A percentile compares a stretch with the other conserved stretches of the same genome.
Conservation (phyloP, 1,140 invertebrate genomes). For the Drosophila pandora region DNA sequence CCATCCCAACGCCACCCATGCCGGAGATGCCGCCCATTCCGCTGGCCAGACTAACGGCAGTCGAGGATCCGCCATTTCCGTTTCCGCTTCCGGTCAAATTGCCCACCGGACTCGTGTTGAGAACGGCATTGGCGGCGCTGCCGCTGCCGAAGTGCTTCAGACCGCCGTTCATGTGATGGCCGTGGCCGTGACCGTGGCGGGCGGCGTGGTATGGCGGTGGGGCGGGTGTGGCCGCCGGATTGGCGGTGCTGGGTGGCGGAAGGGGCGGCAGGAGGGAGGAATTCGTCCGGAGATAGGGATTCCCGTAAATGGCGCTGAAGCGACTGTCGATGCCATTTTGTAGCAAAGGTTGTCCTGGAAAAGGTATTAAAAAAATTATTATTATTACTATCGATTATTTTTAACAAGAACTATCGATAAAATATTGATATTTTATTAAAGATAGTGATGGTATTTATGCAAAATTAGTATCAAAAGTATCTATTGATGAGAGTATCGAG, state of each 20-base stretch:
- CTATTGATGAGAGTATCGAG: not conserved
- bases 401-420: not conserved
- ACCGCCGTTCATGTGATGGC: slow-evolving; percentile 61
- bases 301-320: slow-evolving; percentile 94
- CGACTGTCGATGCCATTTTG: slow-evolving; percentile 90
- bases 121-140: slow-evolving; percentile 9
- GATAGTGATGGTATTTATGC: too few relatives aligned
- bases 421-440: not conserved
- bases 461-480: not conserved
- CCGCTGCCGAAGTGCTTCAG: slow-evolving; percentile 56
- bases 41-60: not conserved
- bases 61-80: slow-evolving; percentile 1
- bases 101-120: slow-evolving; percentile 34
- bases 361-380: not conserved
- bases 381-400: too few relatives aligned
- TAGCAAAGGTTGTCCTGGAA: slow-evolving; percentile 84
- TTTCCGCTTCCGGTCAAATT: slow-evolving; percentile 10
- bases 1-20: slow-evolving; percentile 5
- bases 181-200: slow-evolving; percentile 66
- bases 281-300: slow-evolving; percentile 90
- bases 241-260: slow-evolving; percentile 86
- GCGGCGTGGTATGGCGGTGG: slow-evolving; percentile 88
- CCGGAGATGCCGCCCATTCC: slow-evolving; percentile 8
- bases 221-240: slow-evolving; percentile 90
- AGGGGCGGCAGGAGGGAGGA: slow-evolving; percentile 84